Base-by-base conservation (phyloP, 2,888 invertebrate genomes). In the Lithophane leautieri region DNA sequence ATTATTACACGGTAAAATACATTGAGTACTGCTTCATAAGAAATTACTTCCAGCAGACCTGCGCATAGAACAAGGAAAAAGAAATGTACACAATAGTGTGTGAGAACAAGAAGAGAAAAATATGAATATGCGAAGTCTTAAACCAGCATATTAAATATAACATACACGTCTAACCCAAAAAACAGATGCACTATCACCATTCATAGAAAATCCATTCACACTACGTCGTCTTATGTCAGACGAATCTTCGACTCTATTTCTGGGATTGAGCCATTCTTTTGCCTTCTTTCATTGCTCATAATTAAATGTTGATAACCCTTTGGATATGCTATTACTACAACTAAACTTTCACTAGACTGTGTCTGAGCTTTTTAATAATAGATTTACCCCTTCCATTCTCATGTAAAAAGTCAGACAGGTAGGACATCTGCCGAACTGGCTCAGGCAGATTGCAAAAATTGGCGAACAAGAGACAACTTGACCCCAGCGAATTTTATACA, bases 391-490 rank as follows among this genome's bases (percentile, higher is more conserved):
- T 50, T 71, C 22, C 0, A 40, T 50, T 50, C 54, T 44, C 16
- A 40, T 34, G 22, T 61, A 14, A 42, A 54, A 71, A 56, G 2
- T 28, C 54, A 79, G 62, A 71, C 79, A 40, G 14, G 34, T 9
- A 28, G 3, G 16, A 42, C 76, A 77, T 77, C 73, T 77, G 73
- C 73, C 16, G 7, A 71, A 63, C 79, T 58, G 63, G 56, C 4
- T 50, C 50, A 25, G 28, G 1, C 28, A 79, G 50, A 25, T 52
- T 52, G 42, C 28, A 22, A 79, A 50, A 72, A 25, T 58, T 44
- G 16, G 34, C 47, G 8, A 22, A 44, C 56, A 52, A 52, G 50
- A 77, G 25, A 52, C 56, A 11, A 50, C 22, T 63, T 16, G 14
- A 40, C 76, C 66, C 50, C n/a, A 28, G 9, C 50, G 19, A 25